Conservation (phyloP, 2,797 vertebrate species). For the Trematomus bernacchii region DNA sequence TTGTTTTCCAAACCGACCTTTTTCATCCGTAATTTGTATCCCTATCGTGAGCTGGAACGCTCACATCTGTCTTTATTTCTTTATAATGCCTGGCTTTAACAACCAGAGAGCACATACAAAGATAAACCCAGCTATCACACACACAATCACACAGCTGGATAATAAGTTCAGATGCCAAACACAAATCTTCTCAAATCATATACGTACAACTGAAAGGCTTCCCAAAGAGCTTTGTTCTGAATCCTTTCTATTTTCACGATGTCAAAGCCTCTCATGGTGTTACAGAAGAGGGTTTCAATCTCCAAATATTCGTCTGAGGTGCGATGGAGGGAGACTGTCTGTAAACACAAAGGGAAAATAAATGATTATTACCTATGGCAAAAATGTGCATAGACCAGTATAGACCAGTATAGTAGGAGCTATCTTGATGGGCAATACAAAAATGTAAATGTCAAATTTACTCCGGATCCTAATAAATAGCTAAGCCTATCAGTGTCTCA, state of each 20-base stretch:
- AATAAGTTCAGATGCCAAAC: neutral
- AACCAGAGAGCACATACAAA: neutral
- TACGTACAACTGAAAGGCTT: slow-evolving; percentile 88
- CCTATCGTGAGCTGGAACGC: too few species aligned
- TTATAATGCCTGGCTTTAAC: neutral
- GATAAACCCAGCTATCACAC: too few species aligned
- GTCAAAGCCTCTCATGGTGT: slow-evolving; percentile 84
- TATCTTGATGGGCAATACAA: too few species aligned
- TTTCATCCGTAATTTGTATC: too few species aligned
- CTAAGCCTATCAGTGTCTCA: too few species aligned
- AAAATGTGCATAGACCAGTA: too few species aligned
- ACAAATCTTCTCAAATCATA: neutral
- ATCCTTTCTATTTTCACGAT: slow-evolving; percentile 82
- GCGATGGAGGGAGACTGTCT: slow-evolving; percentile 68
- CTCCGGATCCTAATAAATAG: too few species aligned
- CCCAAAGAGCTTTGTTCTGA: slow-evolving; percentile 88
- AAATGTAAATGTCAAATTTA: too few species aligned
- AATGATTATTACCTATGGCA: neutral
- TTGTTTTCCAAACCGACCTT: too few species aligned
- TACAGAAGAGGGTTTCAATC: slow-evolving; percentile 81
- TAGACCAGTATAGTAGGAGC: too few species aligned
- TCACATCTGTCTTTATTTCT: too few species aligned
- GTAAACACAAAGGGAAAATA: slow-evolving; percentile 12
- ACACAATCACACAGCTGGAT: neutral
- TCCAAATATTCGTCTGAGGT: slow-evolving; percentile 77